Evolutionary conservation across 2,113 vertebrate genomes (phyloP), one percentile per base, ranked within the genome.

Genomic region (Fulica atra): DNA sequence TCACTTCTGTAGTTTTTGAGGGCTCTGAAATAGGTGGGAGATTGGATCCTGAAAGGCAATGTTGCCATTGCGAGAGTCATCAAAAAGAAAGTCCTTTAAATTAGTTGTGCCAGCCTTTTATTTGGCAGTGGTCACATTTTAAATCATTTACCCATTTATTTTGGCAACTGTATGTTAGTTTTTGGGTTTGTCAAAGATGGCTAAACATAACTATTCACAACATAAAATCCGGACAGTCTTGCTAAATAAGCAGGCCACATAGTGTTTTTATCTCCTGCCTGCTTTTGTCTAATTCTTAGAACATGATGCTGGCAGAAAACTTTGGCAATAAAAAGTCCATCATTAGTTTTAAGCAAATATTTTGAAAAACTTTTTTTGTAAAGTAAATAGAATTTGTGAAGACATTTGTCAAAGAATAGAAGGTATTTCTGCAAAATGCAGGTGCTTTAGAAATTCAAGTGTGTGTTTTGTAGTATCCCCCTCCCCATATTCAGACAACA

Each of bases 401-500:
- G 74, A 35, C 23, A 29, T 64, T 60, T 71, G 69, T 35, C 44
- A 71, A 68, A 82, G 59, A 50, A 42, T n/a, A 5, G 6, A 42
- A 56, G 31, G 31, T 5, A 29, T 31, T 77, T 77, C 44, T 48
- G 44, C 35, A 63, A 73, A 56, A 33, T 31, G 6, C 35, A 68
- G 63, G 7, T 2, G 2, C 31, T 56, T 69, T 69, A 84, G 44
- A 84, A 61, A 80, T 68, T 33, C 21, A 63, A 11, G 23, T 56
- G 5, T 31, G 28, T 15, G 7, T 48, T 79, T 66, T 72, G 38
- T 35, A 54, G 17, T 15, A 5, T 23, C 68, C 29, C 26, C 33
- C 48, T 31, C 9, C 9, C 13, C 1, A 0, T 48, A 20, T 6
- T 57, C 3, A 1, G 31, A 51, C 16, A 59, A 57, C 24, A 40